These are phyloP conservation scores for Poeciliopsis infans DNA, from an alignment of 2,797 vertebrate genomes.

Conservation along the genomic window DNA sequence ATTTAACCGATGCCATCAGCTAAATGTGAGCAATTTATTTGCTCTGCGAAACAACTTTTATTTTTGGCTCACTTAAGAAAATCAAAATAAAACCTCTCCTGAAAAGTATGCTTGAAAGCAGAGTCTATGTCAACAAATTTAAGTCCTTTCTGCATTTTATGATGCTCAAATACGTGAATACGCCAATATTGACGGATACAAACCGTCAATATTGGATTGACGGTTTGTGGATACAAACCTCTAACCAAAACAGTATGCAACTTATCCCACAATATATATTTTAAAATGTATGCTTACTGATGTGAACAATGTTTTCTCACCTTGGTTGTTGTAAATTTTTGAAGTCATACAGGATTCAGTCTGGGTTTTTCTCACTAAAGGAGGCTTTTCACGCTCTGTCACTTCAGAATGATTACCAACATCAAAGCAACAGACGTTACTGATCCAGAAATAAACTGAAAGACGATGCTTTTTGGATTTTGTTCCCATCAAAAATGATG, in stretches of 20 bases:
- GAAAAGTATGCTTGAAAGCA: background rate
- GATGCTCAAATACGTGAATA: background rate
- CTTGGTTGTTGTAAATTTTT: background rate
- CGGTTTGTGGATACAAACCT: background rate
- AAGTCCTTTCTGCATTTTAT: background rate
- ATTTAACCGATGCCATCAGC: background rate
- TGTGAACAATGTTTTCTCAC: background rate
- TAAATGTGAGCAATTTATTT: background rate
- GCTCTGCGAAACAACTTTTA: background rate
- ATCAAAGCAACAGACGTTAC: constrained; percentile 42
- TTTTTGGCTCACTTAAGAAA: background rate
- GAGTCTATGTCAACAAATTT: background rate
- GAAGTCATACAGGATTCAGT: background rate
- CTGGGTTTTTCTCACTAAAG: background rate
- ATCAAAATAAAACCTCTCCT: background rate
- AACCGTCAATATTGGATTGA: too few species aligned
- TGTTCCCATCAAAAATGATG: constrained; percentile 47
- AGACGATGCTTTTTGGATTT: constrained; percentile 39
- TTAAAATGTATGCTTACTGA: background rate
- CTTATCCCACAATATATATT: background rate
- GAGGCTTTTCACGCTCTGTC: background rate
- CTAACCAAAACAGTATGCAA: background rate
- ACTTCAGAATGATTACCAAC: constrained; percentile 30
- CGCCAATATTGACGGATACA: background rate
- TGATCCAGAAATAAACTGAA: constrained; percentile 59